These are phyloP conservation scores for Tragelaphus eurycerus DNA, from an alignment of 2,797 vertebrate genomes.

Conservation along the genomic window DNA sequence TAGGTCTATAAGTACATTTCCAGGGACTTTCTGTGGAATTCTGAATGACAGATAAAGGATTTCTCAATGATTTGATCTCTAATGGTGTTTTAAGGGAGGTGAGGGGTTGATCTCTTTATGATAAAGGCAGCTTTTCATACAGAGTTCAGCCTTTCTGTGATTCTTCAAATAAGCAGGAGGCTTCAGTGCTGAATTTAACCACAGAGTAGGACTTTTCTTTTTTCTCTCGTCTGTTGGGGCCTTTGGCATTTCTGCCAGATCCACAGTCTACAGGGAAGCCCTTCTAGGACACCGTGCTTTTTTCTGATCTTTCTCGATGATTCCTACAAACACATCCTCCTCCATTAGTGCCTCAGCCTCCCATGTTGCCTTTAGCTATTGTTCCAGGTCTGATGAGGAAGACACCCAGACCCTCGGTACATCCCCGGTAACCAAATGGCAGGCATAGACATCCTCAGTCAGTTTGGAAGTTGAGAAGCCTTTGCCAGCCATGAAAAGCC, in stretches of 20 bases:
- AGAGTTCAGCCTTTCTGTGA: background rate
- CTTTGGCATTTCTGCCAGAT: fast-evolving
- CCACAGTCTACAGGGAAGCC: background rate
- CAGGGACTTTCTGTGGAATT: background rate
- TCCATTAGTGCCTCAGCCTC: background rate
- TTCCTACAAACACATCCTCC: no score
- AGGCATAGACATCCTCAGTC: background rate
- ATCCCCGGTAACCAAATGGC: background rate
- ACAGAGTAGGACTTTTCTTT: background rate
- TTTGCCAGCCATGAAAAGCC: background rate
- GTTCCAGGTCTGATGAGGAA: background rate
- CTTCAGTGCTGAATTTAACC: no score
- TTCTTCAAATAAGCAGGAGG: background rate
- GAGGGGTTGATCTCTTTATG: background rate
- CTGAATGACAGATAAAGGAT: background rate
- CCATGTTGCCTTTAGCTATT: background rate
- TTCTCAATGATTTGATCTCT: background rate
- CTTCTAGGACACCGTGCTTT: background rate
- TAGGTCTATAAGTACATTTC: fast-evolving
- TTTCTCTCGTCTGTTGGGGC: fast-evolving
- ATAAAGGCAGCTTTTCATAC: background rate
- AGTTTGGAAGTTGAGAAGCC: background rate
- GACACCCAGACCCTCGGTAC: background rate
- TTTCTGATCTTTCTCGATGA: fast-evolving
- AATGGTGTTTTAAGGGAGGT: background rate